A percentile compares a stretch with the other conserved stretches of the same genome.
These are phyloP conservation scores for Ornithorhynchus anatinus DNA, from an alignment of 2,113 vertebrate genomes.

Conservation along the genomic window DNA sequence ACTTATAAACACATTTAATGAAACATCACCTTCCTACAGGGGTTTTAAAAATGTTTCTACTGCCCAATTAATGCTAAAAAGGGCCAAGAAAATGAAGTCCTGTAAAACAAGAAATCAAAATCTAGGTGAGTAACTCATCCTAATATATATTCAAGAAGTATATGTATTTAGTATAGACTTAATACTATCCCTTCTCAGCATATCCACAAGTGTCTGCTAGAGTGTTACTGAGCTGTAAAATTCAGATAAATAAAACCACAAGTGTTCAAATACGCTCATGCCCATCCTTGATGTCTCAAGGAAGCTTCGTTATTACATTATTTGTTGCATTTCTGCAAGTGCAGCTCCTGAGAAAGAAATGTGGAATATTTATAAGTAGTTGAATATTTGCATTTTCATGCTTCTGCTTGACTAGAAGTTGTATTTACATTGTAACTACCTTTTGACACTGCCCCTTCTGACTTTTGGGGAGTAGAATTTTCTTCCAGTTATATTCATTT, in stretches of 20 bases:
- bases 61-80: slow-evolving; percentile 87
- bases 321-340: background rate
- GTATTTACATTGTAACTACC: background rate
- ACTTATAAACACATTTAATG: slow-evolving; percentile 21
- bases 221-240: background rate
- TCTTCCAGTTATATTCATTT: background rate
- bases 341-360: background rate
- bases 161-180: background rate
- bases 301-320: slow-evolving; percentile 2
- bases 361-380: background rate
- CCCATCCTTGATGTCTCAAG: background rate
- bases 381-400: background rate
- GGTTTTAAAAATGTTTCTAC: slow-evolving; percentile 86
- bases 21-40: slow-evolving; percentile 73
- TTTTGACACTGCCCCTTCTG: background rate
- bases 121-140: slow-evolving; percentile 72
- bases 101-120: slow-evolving; percentile 72
- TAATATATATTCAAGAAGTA: background rate
- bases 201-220: background rate
- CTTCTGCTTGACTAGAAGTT: background rate
- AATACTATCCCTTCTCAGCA: background rate
- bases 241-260: background rate
- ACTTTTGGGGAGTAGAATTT: slow-evolving; percentile 3
- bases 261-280: background rate
- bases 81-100: slow-evolving; percentile 89